These are phyloP conservation scores for Rhizoglyphus robini DNA, from an alignment of 1,140 invertebrate species.

Conservation along the genomic window DNA sequence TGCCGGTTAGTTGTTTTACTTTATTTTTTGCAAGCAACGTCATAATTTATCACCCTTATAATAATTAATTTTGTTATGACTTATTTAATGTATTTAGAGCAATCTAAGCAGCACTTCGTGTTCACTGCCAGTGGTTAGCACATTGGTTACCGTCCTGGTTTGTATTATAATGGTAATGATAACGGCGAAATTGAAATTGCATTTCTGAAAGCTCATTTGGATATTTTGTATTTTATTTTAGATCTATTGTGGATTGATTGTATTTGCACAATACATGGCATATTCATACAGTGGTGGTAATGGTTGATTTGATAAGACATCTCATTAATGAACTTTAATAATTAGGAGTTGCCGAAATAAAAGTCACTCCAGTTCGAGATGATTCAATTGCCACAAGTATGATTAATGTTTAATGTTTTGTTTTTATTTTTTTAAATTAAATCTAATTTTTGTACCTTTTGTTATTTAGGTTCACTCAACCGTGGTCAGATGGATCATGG, in stretches of 20 bases:
- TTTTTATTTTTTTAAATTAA: background rate
- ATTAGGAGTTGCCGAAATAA: slow-evolving; percentile 10
- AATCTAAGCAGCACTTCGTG: background rate
- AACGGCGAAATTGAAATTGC: too few relatives aligned
- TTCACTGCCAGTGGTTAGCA: background rate
- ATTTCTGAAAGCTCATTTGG: too few relatives aligned
- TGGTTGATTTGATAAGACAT: background rate
- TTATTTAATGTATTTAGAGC: background rate
- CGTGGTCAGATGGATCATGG: background rate
- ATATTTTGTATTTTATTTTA: background rate
- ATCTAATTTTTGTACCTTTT: background rate
- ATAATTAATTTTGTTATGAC: background rate
- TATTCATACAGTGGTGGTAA: background rate
- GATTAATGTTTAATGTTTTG: background rate
- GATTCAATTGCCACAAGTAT: background rate
- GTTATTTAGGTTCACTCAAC: background rate
- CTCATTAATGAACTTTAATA: background rate
- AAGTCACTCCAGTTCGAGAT: slow-evolving; percentile 4
- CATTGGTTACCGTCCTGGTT: background rate
- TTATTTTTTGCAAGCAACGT: background rate
- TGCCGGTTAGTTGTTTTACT: slow-evolving; percentile 13
- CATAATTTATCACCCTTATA: background rate
- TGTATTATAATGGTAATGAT: slow-evolving; percentile 8
- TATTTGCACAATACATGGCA: background rate
- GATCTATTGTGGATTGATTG: slow-evolving; percentile 5